These are phyloP conservation scores for Eidolon helvum DNA, from an alignment of 2,113 vertebrate species.

Conservation along the genomic window DNA sequence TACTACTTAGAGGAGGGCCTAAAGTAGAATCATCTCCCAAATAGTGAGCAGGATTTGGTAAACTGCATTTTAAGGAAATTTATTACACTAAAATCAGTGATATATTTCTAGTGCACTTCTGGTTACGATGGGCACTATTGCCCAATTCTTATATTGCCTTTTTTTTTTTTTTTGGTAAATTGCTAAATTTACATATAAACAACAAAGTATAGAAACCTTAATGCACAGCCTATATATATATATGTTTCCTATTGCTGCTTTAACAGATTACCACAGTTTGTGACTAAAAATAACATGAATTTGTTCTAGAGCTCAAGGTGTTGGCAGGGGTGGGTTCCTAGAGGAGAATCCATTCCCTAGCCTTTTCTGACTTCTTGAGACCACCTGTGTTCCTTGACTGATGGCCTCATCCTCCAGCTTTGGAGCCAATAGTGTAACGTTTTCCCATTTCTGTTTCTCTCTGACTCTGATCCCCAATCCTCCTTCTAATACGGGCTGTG, in stretches of 20 bases:
- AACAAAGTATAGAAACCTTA: not conserved
- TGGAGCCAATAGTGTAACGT: not conserved
- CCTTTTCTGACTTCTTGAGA: not conserved
- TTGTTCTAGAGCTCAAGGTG: not conserved
- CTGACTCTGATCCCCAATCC: not conserved
- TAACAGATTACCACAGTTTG: not conserved
- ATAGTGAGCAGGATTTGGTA: not conserved
- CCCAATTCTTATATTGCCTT: not conserved
- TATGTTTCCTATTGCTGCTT: not conserved
- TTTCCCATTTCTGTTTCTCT: not conserved
- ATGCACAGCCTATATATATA: not conserved
- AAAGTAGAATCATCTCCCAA: not conserved
- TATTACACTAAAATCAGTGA: not conserved
- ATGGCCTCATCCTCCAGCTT: not conserved
- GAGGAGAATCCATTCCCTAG: not conserved
- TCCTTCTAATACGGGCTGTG: not conserved
- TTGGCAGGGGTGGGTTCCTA: not conserved
- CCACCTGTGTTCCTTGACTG: not conserved
- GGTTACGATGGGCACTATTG: not conserved
- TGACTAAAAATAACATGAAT: not conserved
- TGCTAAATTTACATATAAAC: not conserved
- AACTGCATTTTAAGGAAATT: not conserved
- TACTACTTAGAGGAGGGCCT: not conserved
- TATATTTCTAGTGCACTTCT: not conserved
- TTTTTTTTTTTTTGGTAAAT: not conserved